Evolutionary conservation across 2,888 invertebrate genomes (phyloP), one percentile per base, ranked within the genome.

Genomic region (Coronaproctus castanopsis): DNA sequence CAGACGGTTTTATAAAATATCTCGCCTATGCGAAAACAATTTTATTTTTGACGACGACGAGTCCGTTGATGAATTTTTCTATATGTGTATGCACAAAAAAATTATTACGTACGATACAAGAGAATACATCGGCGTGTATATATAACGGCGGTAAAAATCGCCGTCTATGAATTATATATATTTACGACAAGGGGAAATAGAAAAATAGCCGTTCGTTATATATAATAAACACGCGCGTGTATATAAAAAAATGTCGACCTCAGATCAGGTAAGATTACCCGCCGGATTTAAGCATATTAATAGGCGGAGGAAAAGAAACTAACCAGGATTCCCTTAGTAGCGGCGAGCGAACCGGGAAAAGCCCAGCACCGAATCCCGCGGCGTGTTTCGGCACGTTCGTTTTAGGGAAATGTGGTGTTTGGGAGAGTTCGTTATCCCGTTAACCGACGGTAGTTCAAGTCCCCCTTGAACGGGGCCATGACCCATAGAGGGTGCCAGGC

Each of bases 231-330:
- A n/a, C n/a, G n/a, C n/a, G n/a, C n/a, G n/a, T n/a, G n/a, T n/a
- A n/a, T n/a, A 52, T 23, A 24, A 21, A 1, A 50, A 23, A n/a
- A 23, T 23, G 24, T 20, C 63, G 64, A 65, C 65, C 65, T 65
- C 65, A 63, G 64, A 62, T 63, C 64, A 63, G 64, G 63, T 57
- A 62, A 54, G 65, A 60, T 57, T 61, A 64, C 65, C 65, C 63
- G 63, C 63, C 59, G 63, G 61, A 64, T 64, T 65, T 63, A 65
- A 80, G 79, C 79, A 80, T 80, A 79, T 80, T 72, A 80, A 70
- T 80, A 76, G 78, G 78, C 77, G 78, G 78, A 78, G 80, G 79
- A 80, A 80, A 80, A 80, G 77, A 80, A 81, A 81, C 75, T 74
- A 77, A 78, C 75, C 63, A 74, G 75, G 76, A 78, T 79, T 78